phyloP scores from a whole-genome alignment of 2,888 invertebrate species.

The Drosophila sordidula region DNA sequence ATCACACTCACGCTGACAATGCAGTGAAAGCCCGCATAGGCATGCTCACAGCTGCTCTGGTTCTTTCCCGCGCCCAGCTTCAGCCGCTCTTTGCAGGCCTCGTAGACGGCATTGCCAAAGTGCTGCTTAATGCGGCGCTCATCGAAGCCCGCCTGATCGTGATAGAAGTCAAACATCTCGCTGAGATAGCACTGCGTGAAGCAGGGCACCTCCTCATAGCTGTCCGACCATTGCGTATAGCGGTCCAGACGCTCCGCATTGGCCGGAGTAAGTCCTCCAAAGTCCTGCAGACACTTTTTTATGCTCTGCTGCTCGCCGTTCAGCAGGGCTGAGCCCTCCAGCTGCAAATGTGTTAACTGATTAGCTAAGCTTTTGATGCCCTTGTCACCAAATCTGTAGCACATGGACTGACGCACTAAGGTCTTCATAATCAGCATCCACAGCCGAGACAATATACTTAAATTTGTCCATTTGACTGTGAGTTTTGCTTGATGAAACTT shows the following conservation, averaged over 20 bases:
- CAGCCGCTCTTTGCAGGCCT: conserved; percentile 73
- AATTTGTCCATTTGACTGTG: too few relatives aligned
- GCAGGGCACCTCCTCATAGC: conserved; percentile 79
- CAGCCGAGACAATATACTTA: too few relatives aligned
- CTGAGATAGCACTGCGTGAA: conserved; percentile 79
- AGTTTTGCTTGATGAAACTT: too few relatives aligned
- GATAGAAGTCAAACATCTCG: conserved; percentile 77
- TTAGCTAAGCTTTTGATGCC: background rate
- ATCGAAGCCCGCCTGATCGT: conserved; percentile 67
- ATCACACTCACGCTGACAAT: conserved; percentile 75
- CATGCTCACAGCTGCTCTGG: conserved; percentile 67
- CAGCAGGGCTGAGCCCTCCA: conserved; percentile 30
- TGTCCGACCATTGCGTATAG: conserved; percentile 76
- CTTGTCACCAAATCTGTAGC: too few relatives aligned
- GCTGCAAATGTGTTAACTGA: conserved; percentile 24
- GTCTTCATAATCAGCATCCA: too few relatives aligned
- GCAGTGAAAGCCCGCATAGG: conserved; percentile 81
- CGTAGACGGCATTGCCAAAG: conserved; percentile 73
- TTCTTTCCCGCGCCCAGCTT: conserved; percentile 16
- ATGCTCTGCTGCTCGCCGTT: conserved; percentile 59
- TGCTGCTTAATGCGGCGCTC: conserved; percentile 48
- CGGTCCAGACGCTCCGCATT: conserved; percentile 70
- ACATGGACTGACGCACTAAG: too few relatives aligned
- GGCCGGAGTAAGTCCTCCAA: conserved; percentile 67
- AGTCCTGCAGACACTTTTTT: conserved; percentile 66